A percentile compares a stretch with the other conserved stretches of the same genome.
phyloP scores from a whole-genome alignment of 2,113 vertebrate species.

The Rhombomys opimus region DNA sequence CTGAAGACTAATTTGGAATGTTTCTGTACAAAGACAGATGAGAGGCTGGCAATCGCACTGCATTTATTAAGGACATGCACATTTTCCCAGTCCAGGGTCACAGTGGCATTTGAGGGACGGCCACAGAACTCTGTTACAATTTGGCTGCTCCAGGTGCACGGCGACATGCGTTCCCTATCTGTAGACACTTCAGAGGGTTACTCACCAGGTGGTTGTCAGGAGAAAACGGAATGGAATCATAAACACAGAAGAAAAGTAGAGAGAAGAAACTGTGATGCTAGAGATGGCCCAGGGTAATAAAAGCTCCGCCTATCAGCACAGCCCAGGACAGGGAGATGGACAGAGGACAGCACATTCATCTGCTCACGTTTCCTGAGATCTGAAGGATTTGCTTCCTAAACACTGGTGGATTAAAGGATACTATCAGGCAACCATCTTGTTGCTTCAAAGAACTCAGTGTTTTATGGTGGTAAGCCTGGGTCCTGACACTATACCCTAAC shows the following conservation, averaged over 20 bases:
- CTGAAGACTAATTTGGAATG: neutral
- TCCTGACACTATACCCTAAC: neutral
- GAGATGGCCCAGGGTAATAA: neutral
- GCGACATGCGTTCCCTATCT: neutral
- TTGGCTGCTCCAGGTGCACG: neutral
- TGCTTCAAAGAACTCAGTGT: neutral
- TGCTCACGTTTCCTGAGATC: neutral
- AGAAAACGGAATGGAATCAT: constrained; percentile 2
- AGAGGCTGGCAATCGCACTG: neutral
- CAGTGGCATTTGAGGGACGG: neutral
- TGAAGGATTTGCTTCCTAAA: constrained; percentile 1
- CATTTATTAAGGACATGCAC: neutral
- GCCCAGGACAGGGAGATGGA: too few relatives aligned
- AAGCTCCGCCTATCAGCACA: neutral
- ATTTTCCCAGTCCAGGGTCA: neutral
- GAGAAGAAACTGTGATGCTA: neutral
- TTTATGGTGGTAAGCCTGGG: neutral
- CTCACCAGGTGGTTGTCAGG: neutral
- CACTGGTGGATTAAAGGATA: neutral
- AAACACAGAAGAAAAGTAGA: neutral
- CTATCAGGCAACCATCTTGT: neutral
- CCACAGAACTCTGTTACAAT: neutral
- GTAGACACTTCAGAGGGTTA: neutral
- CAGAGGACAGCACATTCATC: neutral
- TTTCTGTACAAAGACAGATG: neutral